Evolutionary conservation across 1,140 invertebrate genomes (phyloP), one percentile per base, ranked within the genome.

Genomic region (Drosophila lacertosa): DNA sequence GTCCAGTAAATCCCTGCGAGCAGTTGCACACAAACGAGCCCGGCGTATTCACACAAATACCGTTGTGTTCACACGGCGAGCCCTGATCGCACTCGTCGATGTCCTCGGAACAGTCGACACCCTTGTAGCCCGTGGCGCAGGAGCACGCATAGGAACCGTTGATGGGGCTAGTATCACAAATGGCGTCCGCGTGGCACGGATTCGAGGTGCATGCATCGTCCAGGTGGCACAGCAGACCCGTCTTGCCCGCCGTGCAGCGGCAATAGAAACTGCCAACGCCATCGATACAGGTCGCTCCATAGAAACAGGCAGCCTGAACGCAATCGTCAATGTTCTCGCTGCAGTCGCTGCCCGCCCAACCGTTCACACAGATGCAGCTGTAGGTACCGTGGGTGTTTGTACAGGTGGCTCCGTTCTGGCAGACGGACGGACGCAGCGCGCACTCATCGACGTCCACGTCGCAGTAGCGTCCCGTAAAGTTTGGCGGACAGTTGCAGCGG

Each of bases 131-230:
- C 2, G 94, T 95, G 15, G 97, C 96, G 89, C 98, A 99, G 7
- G 96, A 97, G 91, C 98, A 99, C 9, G 97, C 95, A 91, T 97
- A 98, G 3, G 96, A 97, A 0, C 98, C 97, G 83, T 98, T 97
- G 70, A 99, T 97, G 7, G 98, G 98, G 72, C 96, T 98, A 0
- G 98, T 99, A 90, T 99, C 97, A 88, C 98, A 99, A 71, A 97
- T 97, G 4, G 98, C 97, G 66, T 97, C 97, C 0, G 95, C 94
- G 78, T 98, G 97, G 90, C 98, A 99, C 0, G 98, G 98, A 92
- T 97, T 98, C n/a, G 96, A 97, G 0, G 96, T 97, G 91, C 98
- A 99, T 0, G 98, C 97, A 90, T 99, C 98, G 63, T 99, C 97
- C 91, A 99, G 92, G 90, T 99, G 98, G 81, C 98, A 99, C 0